Base-by-base conservation (phyloP, 2,113 vertebrate species). In the Cyprinodon brontotheroides region DNA sequence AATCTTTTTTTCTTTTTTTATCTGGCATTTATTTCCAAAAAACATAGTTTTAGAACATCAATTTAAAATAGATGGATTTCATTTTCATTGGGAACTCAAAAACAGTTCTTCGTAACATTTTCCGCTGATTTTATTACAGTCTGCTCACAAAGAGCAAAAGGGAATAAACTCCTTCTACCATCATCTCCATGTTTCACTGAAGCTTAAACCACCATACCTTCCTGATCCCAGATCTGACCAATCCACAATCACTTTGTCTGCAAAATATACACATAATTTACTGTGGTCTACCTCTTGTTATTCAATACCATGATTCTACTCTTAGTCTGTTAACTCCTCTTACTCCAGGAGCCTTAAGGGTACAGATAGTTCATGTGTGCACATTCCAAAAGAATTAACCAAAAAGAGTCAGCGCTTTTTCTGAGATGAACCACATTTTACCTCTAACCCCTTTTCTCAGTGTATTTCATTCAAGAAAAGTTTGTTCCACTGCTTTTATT, bases 221-320 rank as follows among this genome's bases (percentile, higher is more conserved):
- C 74, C 80, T 80, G 72, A 78, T 77, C 83, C 80, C 36, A 65
- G 61, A 63, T 64, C 85, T 75, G 53, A 70, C 75, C 70, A 82
- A 83, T 64, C 81, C 60, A 74, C 80, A 88, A 85, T 87, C 84
- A 80, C 74, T 50, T 62, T 63, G 87, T 88, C 87, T 86, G 81
- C 77, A 65, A 76, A 84, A 82, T 79, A 80, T 75, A 86, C 87
- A 76, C 82, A 78, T 84, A 81, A 86, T 90, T 87, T 87, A 81
- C 77, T 87, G 83, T 76, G 86, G 91, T 82, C 65, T 80, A 74
- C 66, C 75, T 59, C 70, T 74, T 66, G 82, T 78, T 82, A 85
- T 90, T 90, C 81, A 89, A 91, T 89, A 75, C 73, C 20, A 67
- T n/a, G 13, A 67, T 72, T 65, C 65, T 69, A 82, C 47, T 75